Conservation (phyloP, 2,797 vertebrate species). For the Muscicapa striata region DNA sequence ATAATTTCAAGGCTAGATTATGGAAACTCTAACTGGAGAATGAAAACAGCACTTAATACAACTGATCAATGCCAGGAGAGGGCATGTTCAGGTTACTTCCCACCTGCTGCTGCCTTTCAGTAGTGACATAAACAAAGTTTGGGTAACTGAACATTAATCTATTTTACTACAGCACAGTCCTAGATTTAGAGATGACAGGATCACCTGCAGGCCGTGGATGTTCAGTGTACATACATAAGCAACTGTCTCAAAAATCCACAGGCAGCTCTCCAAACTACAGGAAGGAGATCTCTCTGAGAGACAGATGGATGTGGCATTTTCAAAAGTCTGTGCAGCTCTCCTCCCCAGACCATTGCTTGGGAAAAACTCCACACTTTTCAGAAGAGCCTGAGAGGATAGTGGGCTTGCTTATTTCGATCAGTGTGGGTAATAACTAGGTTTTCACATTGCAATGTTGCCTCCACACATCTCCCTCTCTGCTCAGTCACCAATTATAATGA, state of each 20-base stretch:
- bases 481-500: not conserved
- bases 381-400: not conserved
- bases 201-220: not conserved
- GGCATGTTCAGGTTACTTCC: not conserved
- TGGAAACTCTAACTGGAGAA: slow-evolving; percentile 28
- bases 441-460: not conserved
- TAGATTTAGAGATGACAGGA: not conserved
- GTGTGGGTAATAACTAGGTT: not conserved
- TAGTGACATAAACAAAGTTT: not conserved
- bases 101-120: not conserved
- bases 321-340: not conserved
- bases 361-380: not conserved
- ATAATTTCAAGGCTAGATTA: slow-evolving; percentile 30
- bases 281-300: not conserved
- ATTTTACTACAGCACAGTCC: not conserved
- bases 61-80: not conserved
- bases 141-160: not conserved
- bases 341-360: not conserved
- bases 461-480: not conserved
- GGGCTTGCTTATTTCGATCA: not conserved
- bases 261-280: not conserved
- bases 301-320: not conserved
- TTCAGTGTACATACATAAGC: not conserved
- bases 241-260: not conserved
- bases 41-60: slow-evolving; percentile 33